Evolutionary conservation across 2,113 vertebrate genomes (phyloP), one percentile per base, ranked within the genome.

Genomic region (Dromaius novaehollandiae): DNA sequence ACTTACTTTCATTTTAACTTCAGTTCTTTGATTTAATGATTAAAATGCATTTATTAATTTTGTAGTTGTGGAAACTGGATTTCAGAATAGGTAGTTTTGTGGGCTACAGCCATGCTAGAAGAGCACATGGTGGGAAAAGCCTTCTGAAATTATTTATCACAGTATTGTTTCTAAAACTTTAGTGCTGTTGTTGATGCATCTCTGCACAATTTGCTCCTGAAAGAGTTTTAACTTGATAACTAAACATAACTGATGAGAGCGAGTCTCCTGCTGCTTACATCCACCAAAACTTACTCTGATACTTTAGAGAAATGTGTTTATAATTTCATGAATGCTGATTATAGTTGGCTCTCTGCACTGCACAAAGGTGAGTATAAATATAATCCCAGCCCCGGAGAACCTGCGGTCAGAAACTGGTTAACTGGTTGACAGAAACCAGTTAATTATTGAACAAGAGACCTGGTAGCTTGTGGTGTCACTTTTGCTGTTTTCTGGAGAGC

Each of bases 81-180:
- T 65, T 3, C 13, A 25, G 8, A 16, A 21, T 0, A 4, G 10
- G 13, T 11, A 1, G 24, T 20, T 32, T 8, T 13, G 21, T 44
- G 77, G 17, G 73, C 34, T 51, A 6, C 46, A 42, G 84, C 56
- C 0, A 0, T 36, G 61, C 17, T 5, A 20, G 51, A 2, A 2
- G 26, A 0, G 46, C 32, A 24, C 32, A n/a, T 17, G 40, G 5
- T 25, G 53, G 75, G 36, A 70, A 24, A 18, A 53, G 17, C 50
- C 51, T 32, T 26, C n/a, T 50, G 85, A 51, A 66, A 8, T 61
- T 3, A 5, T 2, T 0, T 15, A 32, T 22, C 36, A 7, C 68
- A 42, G 4, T 1, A 0, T 50, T 51, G 6, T n/a, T 56, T 60
- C 63, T 11, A 28, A 63, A 30, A 15, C 21, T 17, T 11, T 12